These are phyloP conservation scores for Troglohyphantes excavatus DNA, from an alignment of 2,888 invertebrate genomes.

Conservation along the genomic window DNA sequence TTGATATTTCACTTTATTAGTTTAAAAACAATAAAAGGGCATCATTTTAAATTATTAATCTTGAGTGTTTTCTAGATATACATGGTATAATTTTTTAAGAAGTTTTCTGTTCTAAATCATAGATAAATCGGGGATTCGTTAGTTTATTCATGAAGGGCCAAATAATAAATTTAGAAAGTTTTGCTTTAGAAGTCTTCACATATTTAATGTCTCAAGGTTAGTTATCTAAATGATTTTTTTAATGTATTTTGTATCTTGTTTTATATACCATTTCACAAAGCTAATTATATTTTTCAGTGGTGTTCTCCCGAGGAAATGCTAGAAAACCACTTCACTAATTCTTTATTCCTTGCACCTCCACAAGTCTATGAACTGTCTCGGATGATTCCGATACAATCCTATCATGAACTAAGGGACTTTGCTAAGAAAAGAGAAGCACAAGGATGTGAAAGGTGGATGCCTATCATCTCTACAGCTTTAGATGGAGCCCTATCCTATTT, in stretches of 20 bases:
- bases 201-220: too few relatives aligned
- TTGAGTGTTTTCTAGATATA: too few relatives aligned
- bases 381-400: constrained; percentile 85
- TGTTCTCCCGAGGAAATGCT: constrained; percentile 85
- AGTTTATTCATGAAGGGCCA: too few relatives aligned
- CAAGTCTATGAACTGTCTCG: constrained; percentile 90
- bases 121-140: too few relatives aligned
- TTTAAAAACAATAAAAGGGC: too few relatives aligned
- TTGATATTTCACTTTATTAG: too few relatives aligned
- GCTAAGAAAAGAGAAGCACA: constrained; percentile 85
- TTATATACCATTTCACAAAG: background rate
- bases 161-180: too few relatives aligned
- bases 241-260: background rate
- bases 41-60: too few relatives aligned
- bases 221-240: background rate
- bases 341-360: constrained; percentile 87
- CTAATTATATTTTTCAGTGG: constrained; percentile 85
- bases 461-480: constrained; percentile 85
- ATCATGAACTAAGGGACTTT: constrained; percentile 86
- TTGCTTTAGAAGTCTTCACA: too few relatives aligned
- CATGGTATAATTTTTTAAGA: too few relatives aligned
- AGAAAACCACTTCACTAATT: constrained; percentile 82
- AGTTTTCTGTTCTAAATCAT: too few relatives aligned
- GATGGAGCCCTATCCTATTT: constrained; percentile 86
- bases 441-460: constrained; percentile 85